Percentiles rank a stretch among this genome's conserved stretches.
Evolutionary conservation across 2,113 vertebrate genomes (phyloP).

Genomic region (Origma solitaria): DNA sequence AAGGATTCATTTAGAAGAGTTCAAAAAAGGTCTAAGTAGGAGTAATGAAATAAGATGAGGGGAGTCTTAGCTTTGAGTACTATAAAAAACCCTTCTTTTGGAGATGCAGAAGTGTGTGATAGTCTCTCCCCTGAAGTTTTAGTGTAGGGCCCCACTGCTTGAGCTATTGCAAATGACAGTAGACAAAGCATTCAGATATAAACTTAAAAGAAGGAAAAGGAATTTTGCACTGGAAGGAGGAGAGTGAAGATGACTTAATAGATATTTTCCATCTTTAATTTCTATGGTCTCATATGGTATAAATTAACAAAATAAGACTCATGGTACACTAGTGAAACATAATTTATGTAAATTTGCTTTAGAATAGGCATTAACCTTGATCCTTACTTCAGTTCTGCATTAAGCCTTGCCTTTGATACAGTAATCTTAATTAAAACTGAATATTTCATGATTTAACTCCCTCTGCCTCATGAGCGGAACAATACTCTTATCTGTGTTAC

Average conservation of each 20-base stretch:
- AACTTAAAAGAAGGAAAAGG: not conserved
- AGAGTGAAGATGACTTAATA: not conserved
- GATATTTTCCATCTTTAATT: conserved; percentile 7
- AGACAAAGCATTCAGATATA: not conserved
- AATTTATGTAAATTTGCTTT: conserved; percentile 65
- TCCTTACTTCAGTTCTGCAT: conserved; percentile 44
- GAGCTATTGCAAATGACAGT: not conserved
- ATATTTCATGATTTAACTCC: conserved; percentile 62
- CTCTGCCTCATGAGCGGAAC: not conserved
- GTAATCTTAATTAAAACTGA: conserved; percentile 64
- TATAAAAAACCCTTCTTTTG: not conserved
- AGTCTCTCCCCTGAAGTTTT: not conserved
- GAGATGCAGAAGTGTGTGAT: not conserved
- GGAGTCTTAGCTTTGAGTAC: not conserved
- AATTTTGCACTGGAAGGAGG: not conserved
- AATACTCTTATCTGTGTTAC: conserved; percentile 26
- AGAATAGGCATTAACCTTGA: conserved; percentile 60
- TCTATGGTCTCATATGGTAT: not conserved
- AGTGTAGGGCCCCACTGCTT: not conserved
- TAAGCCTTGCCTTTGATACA: conserved; percentile 66
- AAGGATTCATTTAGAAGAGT: conserved; percentile 32
- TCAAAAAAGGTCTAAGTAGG: conserved; percentile 23
- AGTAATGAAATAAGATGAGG: conserved; percentile 40
- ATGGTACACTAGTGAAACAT: not conserved
- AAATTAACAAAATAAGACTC: conserved; percentile 40